Evolutionary conservation across 2,888 invertebrate species (phyloP).

Genomic region (Agriotes lineatus): DNA sequence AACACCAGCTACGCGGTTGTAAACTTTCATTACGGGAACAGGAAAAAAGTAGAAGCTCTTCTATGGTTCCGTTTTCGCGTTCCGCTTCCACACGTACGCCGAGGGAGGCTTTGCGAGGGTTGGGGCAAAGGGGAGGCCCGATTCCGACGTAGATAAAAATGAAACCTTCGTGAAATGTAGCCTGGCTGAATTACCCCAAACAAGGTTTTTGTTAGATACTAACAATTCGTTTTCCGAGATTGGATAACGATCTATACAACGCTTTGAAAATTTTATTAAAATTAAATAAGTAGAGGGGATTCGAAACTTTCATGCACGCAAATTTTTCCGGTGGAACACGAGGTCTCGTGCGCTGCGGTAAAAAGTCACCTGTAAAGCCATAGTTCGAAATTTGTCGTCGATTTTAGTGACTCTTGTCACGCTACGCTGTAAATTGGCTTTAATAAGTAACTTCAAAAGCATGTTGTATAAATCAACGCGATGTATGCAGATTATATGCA

Average conservation of each 20-base stretch:
- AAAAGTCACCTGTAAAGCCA: constrained; percentile 38
- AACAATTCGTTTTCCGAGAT: constrained; percentile 44
- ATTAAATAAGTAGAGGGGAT: constrained; percentile 34
- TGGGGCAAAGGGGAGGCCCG: constrained; percentile 8
- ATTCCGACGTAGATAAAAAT: constrained; percentile 37
- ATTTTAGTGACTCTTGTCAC: constrained; percentile 45
- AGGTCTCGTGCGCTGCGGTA: constrained; percentile 18
- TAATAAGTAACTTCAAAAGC: constrained; percentile 45
- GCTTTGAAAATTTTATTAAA: constrained; percentile 42
- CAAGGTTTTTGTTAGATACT: constrained; percentile 44
- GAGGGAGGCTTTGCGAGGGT: constrained; percentile 2
- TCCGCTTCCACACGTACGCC: constrained; percentile 40
- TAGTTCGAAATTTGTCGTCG: constrained; percentile 38
- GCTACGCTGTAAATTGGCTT: constrained; percentile 42
- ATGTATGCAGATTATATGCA: constrained; percentile 42
- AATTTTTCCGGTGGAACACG: constrained; percentile 22
- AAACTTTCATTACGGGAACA: constrained; percentile 49
- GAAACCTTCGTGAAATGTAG: constrained; percentile 33
- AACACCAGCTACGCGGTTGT: constrained; percentile 46
- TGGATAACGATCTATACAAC: constrained; percentile 46
- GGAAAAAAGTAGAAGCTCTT: constrained; percentile 36
- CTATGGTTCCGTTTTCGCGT: constrained; percentile 33
- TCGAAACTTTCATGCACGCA: constrained; percentile 17
- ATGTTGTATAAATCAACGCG: constrained; percentile 43
- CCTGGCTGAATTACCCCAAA: constrained; percentile 37